Evolutionary conservation across 2,113 vertebrate genomes (phyloP).

Genomic region (Pomatorhinus ruficollis): DNA sequence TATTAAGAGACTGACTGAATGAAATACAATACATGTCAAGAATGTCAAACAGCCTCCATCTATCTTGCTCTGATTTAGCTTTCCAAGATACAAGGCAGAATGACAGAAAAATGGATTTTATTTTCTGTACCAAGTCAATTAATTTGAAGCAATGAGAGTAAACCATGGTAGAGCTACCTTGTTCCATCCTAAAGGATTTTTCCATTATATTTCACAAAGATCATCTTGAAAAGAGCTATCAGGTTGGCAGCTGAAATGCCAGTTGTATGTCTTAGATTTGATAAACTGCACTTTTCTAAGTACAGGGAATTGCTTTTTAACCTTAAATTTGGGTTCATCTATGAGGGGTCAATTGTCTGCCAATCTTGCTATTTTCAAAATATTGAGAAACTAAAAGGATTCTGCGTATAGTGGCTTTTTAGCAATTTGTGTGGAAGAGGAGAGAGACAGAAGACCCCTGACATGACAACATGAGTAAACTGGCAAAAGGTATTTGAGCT

Average conservation of each 20-base stretch:
- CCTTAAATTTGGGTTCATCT: not conserved
- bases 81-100: not conserved
- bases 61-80: not conserved
- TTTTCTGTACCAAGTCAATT: not conserved
- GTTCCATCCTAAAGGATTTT: not conserved
- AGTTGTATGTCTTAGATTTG: not conserved
- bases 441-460: not conserved
- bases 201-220: not conserved
- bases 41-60: not conserved
- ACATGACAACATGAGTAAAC: not conserved
- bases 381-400: not conserved
- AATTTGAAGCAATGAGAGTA: not conserved
- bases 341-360: not conserved
- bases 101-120: conserved; percentile 7
- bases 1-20: not conserved
- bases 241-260: not conserved
- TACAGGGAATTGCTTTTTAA: conserved; percentile 13
- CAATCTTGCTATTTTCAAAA: not conserved
- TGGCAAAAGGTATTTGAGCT: not conserved
- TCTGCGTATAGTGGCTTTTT: not conserved
- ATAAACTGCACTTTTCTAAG: not conserved
- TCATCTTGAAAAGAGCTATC: not conserved
- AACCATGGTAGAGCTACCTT: not conserved
- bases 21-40: not conserved
- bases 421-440: not conserved